Base-by-base conservation (phyloP, 2,888 invertebrate genomes). In the Cataglyphis livida region DNA sequence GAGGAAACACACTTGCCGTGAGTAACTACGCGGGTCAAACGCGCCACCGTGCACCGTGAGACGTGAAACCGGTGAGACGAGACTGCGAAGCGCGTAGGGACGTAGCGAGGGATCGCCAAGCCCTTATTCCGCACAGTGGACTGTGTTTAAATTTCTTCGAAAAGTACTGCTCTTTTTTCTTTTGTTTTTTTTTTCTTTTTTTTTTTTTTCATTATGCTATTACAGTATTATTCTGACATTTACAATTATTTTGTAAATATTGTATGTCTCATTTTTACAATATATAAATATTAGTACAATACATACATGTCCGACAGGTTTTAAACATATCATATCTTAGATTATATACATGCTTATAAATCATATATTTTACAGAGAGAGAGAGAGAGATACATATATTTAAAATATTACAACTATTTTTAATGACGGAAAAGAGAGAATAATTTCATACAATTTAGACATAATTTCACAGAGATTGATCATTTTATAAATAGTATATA, bases 1-100 rank as follows among this genome's bases (percentile, higher is more conserved):
- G 84, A 84, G 88, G 90, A 90, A 91, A 91, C 92, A 92, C 92
- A 91, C 92, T 91, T 90, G 92, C 89, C 48, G 48, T 91, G 81
- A 86, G 35, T 35, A 6, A 91, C 91, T 89, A 85, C 91, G 86
- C 41, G 78, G 62, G 61, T 92, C 92, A 84, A 83, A 54, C 73
- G 64, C 85, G 70, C 81, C 59, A 82, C 84, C 48, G 51, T 54
- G 12, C 32, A 32, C 32, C 32, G 32, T 32, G 28, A 57, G 85
- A 62, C 86, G 28, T 28, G 70, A 44, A 32, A 59, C 70, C 0
- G 54, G 28, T 6, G 28, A 57, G 85, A 62, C 88, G 70, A 44
- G 41, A 59, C 70, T 1, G 54, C n/a, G 68, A 51, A 44, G 18
- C 57, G 41, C 21, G 9, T n/a, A 78, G 71, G 90, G 71, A 62